phyloP scores from a whole-genome alignment of 2,797 vertebrate genomes.

The Premnoplex brunnescens region DNA sequence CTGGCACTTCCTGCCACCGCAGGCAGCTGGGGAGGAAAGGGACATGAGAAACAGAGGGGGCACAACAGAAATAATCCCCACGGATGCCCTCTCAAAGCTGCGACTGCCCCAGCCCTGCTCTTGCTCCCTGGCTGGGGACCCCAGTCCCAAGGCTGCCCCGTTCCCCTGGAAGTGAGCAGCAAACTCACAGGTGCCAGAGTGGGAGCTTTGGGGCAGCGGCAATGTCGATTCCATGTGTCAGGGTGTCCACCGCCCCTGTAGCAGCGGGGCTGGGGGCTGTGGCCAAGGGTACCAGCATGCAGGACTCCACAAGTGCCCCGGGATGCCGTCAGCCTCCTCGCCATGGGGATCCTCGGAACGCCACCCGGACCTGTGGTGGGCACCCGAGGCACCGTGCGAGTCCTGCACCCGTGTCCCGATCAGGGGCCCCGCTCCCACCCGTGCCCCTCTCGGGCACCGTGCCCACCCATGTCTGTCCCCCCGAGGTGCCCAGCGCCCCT shows the following conservation, averaged over 20 bases:
- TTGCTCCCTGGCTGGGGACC: neutral
- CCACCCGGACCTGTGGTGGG: neutral
- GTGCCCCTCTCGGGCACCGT: neutral
- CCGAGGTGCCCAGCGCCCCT: neutral
- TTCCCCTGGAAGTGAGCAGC: neutral
- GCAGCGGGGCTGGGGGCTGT: neutral
- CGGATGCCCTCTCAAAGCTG: neutral
- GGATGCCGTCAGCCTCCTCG: neutral
- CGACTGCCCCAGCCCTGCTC: neutral
- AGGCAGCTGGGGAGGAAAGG: no score
- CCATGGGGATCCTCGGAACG: neutral
- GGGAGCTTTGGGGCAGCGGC: neutral
- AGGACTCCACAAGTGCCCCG: fast-evolving
- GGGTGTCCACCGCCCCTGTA: no score
- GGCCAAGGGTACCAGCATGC: neutral
- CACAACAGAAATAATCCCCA: neutral
- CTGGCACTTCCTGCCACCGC: neutral
- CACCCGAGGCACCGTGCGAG: neutral
- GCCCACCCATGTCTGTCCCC: neutral
- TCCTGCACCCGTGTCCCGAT: neutral
- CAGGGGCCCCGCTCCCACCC: neutral
- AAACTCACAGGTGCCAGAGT: fast-evolving
- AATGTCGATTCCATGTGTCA: fast-evolving
- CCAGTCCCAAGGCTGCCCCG: fast-evolving
- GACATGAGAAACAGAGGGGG: neutral